These are phyloP conservation scores for Falcunculus frontatus DNA, from an alignment of 2,113 vertebrate species.

Conservation along the genomic window DNA sequence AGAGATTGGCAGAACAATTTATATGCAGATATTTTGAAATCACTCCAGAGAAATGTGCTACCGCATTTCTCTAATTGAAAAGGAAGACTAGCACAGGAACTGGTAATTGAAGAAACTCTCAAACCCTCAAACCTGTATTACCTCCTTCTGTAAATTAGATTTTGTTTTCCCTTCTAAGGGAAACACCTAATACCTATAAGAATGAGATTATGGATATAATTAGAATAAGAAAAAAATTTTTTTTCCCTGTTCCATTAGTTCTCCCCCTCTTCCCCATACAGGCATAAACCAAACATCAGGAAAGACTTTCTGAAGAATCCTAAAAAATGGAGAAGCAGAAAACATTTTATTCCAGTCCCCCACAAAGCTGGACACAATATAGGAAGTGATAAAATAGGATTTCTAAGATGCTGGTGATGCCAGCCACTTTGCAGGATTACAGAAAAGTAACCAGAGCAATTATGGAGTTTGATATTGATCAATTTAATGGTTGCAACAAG, in stretches of 20 bases:
- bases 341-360: not conserved
- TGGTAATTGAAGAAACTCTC: not conserved
- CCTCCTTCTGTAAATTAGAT: not conserved
- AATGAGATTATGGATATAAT: not conserved
- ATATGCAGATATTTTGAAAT: not conserved
- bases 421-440: not conserved
- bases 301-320: not conserved
- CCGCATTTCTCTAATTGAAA: not conserved
- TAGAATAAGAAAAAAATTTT: not conserved
- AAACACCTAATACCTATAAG: not conserved
- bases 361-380: not conserved
- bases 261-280: not conserved
- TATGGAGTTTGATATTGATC: not conserved
- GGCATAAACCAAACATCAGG: not conserved
- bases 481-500: not conserved
- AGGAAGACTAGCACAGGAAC: not conserved
- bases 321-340: not conserved
- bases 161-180: not conserved
- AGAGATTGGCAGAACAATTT: not conserved
- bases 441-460: not conserved
- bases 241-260: not conserved
- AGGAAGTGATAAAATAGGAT: not conserved
- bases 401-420: not conserved
- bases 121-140: not conserved
- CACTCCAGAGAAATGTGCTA: not conserved